Conservation (phyloP, 2,888 invertebrate species). For the Choristoneura rosaceana region DNA sequence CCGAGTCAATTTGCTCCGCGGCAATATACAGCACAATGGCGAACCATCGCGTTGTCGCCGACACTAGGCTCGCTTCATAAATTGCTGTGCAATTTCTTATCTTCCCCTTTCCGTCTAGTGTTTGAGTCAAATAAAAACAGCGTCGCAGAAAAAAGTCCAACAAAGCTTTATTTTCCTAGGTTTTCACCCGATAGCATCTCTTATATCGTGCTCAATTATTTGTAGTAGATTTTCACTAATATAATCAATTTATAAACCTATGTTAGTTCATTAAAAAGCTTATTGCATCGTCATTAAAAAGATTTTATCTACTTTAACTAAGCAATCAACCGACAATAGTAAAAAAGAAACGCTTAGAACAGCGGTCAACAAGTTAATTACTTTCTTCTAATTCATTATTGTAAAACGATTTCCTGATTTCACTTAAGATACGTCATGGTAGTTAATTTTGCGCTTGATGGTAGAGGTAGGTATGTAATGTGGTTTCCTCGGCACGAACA, state of each 20-base stretch:
- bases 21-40: constrained; percentile 65
- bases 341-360: neutral
- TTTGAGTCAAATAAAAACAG: constrained; percentile 62
- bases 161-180: constrained; percentile 38
- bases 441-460: neutral
- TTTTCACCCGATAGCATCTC: constrained; percentile 11
- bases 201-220: constrained; percentile 7
- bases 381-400: constrained; percentile 4
- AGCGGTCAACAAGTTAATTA: constrained; percentile 9
- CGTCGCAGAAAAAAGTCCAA: constrained; percentile 26
- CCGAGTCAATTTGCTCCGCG: constrained; percentile 74
- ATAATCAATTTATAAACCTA: neutral
- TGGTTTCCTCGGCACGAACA: constrained; percentile 2
- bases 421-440: neutral
- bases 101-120: constrained; percentile 56
- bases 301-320: constrained; percentile 5
- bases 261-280: neutral
- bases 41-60: constrained; percentile 48
- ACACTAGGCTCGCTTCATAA: constrained; percentile 67
- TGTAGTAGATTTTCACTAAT: neutral
- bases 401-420: constrained; percentile 6
- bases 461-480: neutral
- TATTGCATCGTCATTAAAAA: constrained; percentile 1
- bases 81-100: constrained; percentile 68
- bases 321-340: neutral